Percentiles rank a stretch among this genome's conserved stretches.
Evolutionary conservation across 2,113 vertebrate genomes (phyloP).

Genomic region (Cyphomyrus plagiostoma): DNA sequence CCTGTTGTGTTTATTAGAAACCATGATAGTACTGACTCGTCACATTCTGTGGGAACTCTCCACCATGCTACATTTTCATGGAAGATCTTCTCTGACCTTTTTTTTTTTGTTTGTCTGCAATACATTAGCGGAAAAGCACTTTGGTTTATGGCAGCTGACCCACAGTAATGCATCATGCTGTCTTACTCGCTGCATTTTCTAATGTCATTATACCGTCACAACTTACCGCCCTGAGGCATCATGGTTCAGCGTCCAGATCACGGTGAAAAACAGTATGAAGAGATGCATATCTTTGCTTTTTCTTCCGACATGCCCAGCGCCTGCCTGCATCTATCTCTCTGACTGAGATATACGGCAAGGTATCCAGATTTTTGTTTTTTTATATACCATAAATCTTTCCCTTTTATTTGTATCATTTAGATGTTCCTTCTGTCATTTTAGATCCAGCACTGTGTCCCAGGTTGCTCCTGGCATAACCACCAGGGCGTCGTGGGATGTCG

Average conservation of each 20-base stretch:
- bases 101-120: not conserved
- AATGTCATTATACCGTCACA: not conserved
- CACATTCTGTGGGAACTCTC: not conserved
- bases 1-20: not conserved
- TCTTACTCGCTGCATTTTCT: not conserved
- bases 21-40: not conserved
- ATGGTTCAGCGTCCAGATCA: not conserved
- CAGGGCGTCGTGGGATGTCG: not conserved
- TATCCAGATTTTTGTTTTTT: not conserved
- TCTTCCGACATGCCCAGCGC: not conserved
- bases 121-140: constrained; percentile 8
- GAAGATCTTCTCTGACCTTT: not conserved
- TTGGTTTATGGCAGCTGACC: not conserved
- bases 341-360: not conserved
- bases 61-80: not conserved
- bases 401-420: not conserved
- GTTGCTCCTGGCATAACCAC: not conserved
- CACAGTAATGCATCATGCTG: not conserved
- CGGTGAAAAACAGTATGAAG: not conserved
- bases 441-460: not conserved
- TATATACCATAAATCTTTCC: not conserved
- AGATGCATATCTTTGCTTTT: not conserved
- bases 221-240: not conserved
- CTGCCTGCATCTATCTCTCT: not conserved
- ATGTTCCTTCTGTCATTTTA: not conserved